Percentiles rank a stretch among this genome's conserved stretches.
Evolutionary conservation across 2,797 vertebrate species (phyloP).

Genomic region (Gorsachius magnificus): DNA sequence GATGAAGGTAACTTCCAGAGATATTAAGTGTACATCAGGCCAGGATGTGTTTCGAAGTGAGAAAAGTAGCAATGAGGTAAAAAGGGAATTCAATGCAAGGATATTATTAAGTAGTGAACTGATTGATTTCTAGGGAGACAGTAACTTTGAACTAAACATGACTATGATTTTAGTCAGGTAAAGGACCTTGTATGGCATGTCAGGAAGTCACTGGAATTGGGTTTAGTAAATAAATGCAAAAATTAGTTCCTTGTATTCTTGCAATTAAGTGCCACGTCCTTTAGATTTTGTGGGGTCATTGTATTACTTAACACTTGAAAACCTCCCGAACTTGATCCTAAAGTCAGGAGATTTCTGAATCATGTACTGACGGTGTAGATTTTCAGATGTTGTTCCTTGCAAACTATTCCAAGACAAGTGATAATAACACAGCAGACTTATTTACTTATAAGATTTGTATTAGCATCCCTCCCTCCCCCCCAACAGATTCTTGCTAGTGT

Average conservation of each 20-base stretch:
- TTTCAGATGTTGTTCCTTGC: background rate
- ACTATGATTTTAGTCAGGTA: background rate
- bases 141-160: background rate
- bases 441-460: background rate
- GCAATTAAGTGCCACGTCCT: background rate
- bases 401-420: background rate
- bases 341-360: background rate
- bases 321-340: background rate
- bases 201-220: background rate
- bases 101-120: background rate
- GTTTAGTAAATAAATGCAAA: background rate
- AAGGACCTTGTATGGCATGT: background rate
- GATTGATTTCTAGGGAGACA: background rate
- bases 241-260: background rate
- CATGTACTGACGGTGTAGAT: background rate
- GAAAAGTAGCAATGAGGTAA: background rate
- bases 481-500: background rate
- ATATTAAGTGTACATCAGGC: background rate
- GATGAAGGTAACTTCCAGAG: background rate
- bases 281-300: background rate
- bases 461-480: background rate
- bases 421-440: background rate
- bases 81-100: background rate
- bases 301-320: background rate
- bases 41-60: background rate